Conservation (phyloP, 1,140 invertebrate species). For the Parasteatoda tepidariorum region DNA sequence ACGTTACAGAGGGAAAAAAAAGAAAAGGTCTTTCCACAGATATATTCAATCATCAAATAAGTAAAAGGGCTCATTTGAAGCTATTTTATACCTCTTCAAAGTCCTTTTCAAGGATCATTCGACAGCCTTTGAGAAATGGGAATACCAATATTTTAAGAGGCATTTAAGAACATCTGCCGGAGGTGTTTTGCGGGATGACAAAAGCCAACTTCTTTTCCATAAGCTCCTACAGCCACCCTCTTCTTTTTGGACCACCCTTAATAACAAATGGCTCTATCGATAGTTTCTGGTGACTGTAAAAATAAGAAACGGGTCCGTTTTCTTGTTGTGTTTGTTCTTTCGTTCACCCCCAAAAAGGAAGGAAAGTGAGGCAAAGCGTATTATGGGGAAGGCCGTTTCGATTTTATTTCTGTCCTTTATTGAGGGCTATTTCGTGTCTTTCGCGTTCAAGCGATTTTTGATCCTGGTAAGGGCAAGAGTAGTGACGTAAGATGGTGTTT, state of each 20-base stretch:
- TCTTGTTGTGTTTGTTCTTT: slow-evolving; percentile 9
- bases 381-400: slow-evolving; percentile 30
- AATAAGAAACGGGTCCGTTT: slow-evolving; percentile 25
- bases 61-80: background rate
- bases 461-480: background rate
- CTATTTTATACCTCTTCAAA: background rate
- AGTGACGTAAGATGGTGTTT: slow-evolving; percentile 15
- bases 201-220: slow-evolving; percentile 20
- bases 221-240: slow-evolving; percentile 14
- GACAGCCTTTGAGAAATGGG: background rate
- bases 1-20: too few species aligned
- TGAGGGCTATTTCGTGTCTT: background rate
- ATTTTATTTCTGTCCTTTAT: slow-evolving; percentile 16
- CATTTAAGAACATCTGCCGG: slow-evolving; percentile 57
- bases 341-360: background rate
- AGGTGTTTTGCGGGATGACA: slow-evolving; percentile 55
- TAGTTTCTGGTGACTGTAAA: slow-evolving; percentile 4
- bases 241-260: background rate
- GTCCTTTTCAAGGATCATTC: background rate
- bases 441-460: slow-evolving; percentile 16
- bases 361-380: background rate
- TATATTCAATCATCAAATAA: too few species aligned
- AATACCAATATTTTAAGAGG: slow-evolving; percentile 55
- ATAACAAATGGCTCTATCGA: slow-evolving; percentile 51
- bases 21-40: too few species aligned